These are phyloP conservation scores for Elmis aenea DNA, from an alignment of 2,888 invertebrate genomes.

Conservation along the genomic window DNA sequence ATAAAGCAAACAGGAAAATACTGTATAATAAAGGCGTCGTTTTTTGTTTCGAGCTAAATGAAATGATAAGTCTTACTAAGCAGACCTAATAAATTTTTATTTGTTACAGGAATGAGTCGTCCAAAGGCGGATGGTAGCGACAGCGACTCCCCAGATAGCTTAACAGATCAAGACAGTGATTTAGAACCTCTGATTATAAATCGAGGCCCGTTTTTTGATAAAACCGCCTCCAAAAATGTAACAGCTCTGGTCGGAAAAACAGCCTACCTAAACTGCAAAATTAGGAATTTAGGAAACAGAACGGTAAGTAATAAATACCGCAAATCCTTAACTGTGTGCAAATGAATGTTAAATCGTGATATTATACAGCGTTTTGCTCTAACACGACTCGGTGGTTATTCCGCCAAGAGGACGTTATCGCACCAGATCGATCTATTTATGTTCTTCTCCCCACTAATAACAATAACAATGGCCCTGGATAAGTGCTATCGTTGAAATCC, in stretches of 20 bases:
- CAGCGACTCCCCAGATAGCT: conserved; percentile 38
- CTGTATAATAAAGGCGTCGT: too few relatives aligned
- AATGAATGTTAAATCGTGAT: background rate
- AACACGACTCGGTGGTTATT: too few relatives aligned
- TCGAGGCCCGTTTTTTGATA: conserved; percentile 68
- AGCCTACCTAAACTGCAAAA: conserved; percentile 69
- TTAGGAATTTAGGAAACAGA: conserved; percentile 70
- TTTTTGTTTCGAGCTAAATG: too few relatives aligned
- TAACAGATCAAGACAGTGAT: conserved; percentile 42
- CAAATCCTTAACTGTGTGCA: background rate
- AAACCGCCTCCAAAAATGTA: conserved; percentile 67
- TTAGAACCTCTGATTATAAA: conserved; percentile 47
- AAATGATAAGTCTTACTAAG: too few relatives aligned
- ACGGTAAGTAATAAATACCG: conserved; percentile 58
- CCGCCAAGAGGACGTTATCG: conserved; percentile 2
- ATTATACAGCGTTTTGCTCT: background rate
- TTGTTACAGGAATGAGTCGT: conserved; percentile 23
- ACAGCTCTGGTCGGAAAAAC: conserved; percentile 75
- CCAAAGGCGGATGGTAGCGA: conserved; percentile 20
- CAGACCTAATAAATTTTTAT: too few relatives aligned
- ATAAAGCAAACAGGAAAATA: too few relatives aligned
- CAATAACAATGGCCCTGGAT: conserved; percentile 8
- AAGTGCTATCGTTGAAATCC: conserved; percentile 13
- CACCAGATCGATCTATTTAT: conserved; percentile 8
- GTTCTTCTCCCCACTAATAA: conserved; percentile 6